Percentiles rank a stretch among this genome's conserved stretches.
Conservation (phyloP, 2,797 vertebrate species). For the Capromys pilorides region DNA sequence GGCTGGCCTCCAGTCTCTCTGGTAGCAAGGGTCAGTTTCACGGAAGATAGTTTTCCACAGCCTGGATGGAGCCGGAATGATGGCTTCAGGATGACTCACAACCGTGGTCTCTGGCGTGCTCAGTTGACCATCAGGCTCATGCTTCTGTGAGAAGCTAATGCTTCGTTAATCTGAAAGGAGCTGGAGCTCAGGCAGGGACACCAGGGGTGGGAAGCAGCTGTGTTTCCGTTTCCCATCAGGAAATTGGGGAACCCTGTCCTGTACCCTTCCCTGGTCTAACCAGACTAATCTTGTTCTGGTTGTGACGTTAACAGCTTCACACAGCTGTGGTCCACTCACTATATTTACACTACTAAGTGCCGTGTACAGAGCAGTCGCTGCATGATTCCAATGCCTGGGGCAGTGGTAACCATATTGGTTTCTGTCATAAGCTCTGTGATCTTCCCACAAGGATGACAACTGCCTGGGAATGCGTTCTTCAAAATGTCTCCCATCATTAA, state of each 20-base stretch:
- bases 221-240: not conserved
- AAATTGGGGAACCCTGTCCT: too few species aligned
- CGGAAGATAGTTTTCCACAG: not conserved
- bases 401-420: not conserved
- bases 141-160: not conserved
- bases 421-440: not conserved
- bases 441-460: too few species aligned
- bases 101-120: not conserved
- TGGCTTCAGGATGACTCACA: not conserved
- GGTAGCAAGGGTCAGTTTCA: not conserved
- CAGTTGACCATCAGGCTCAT: not conserved
- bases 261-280: not conserved
- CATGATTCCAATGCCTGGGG: not conserved
- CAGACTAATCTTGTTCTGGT: not conserved
- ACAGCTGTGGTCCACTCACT: too few species aligned
- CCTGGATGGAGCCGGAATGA: not conserved
- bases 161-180: not conserved
- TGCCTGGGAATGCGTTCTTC: too few species aligned
- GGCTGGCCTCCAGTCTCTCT: not conserved
- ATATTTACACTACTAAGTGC: not conserved
- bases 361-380: not conserved
- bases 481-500: not conserved
- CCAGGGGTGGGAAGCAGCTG: not conserved
- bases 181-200: not conserved
- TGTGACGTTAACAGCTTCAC: too few species aligned